Conservation (phyloP, 2,888 invertebrate genomes). For the Apotomis betuletana region DNA sequence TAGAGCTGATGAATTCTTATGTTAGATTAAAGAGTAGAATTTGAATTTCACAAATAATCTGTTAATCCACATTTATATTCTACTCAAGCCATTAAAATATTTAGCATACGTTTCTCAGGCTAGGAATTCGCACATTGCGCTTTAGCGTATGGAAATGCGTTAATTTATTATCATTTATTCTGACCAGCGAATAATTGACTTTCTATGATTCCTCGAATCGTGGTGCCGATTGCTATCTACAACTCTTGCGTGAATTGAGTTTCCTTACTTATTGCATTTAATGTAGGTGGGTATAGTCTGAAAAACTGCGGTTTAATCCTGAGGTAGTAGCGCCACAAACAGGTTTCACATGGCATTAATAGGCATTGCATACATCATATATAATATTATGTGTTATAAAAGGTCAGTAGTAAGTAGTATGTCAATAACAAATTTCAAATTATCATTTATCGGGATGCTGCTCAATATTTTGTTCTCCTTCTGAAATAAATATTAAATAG, state of each 20-base stretch:
- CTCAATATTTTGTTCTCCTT: too few species aligned
- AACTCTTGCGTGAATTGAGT: neutral
- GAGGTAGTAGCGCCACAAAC: too few species aligned
- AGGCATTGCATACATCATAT: too few species aligned
- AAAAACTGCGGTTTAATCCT: too few species aligned
- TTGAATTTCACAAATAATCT: neutral
- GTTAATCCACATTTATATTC: conserved; percentile 18
- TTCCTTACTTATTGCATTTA: neutral
- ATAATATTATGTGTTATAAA: too few species aligned
- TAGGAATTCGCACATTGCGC: conserved; percentile 35
- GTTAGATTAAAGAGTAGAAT: neutral
- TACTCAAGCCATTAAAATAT: conserved; percentile 20
- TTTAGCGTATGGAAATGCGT: conserved; percentile 43
- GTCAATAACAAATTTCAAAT: too few species aligned
- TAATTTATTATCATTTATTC: conserved; percentile 45
- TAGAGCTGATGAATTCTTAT: neutral
- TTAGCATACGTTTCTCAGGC: conserved; percentile 34
- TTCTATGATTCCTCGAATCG: conserved; percentile 45
- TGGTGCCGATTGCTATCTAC: conserved; percentile 33
- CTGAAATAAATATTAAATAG: too few species aligned
- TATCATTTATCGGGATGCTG: too few species aligned
- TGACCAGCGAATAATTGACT: conserved; percentile 44
- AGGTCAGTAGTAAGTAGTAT: too few species aligned
- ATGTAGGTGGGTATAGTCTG: too few species aligned
- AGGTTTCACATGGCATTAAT: too few species aligned